phyloP scores from a whole-genome alignment of 2,888 invertebrate genomes.

The Boloria euphrosyne region DNA sequence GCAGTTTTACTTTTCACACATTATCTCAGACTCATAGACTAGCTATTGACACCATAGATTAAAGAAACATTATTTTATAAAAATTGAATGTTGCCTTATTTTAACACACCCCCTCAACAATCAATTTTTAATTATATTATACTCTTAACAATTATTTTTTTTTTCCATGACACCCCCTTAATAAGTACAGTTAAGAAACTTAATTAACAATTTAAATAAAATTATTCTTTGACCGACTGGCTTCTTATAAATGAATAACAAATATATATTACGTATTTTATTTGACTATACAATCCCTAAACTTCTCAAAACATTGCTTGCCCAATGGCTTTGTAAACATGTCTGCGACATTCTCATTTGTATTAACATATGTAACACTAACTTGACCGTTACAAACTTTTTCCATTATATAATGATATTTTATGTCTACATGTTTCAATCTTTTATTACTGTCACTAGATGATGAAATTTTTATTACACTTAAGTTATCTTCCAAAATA shows the following conservation, averaged over 20 bases:
- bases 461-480: constrained; percentile 3
- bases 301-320: background rate
- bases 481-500: background rate
- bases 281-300: background rate
- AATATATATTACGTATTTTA: background rate
- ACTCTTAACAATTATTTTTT: too few relatives aligned
- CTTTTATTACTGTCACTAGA: background rate
- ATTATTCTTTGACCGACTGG: too few relatives aligned
- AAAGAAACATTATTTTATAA: too few relatives aligned
- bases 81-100: too few relatives aligned
- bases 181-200: too few relatives aligned
- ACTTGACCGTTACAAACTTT: constrained; percentile 1
- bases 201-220: too few relatives aligned
- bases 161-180: too few relatives aligned
- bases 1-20: too few relatives aligned
- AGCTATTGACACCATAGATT: too few relatives aligned
- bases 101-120: too few relatives aligned
- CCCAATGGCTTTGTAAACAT: constrained; percentile 5
- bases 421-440: background rate
- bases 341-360: constrained; percentile 3
- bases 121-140: too few relatives aligned
- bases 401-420: background rate
- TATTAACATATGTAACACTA: constrained; percentile 1
- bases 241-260: background rate
- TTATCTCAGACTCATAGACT: too few relatives aligned